Evolutionary conservation across 2,888 invertebrate genomes (phyloP).

Genomic region (Troglohyphantes excavatus): DNA sequence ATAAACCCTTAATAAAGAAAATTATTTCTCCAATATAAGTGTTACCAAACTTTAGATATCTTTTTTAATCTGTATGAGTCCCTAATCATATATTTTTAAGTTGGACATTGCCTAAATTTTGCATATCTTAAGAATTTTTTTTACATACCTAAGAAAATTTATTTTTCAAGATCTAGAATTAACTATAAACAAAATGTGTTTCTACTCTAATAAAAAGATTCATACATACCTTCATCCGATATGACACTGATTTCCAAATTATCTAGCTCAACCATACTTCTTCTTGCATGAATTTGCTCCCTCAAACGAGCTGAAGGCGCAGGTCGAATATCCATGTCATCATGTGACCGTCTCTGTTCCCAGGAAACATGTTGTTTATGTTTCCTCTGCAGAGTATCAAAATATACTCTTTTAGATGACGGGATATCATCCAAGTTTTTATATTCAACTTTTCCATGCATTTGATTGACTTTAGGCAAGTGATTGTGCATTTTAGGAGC

Average conservation of each 20-base stretch:
- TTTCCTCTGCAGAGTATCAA: constrained; percentile 75
- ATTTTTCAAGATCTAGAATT: too few relatives aligned
- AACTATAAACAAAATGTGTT: too few relatives aligned
- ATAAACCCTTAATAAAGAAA: too few relatives aligned
- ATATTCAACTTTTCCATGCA: constrained; percentile 17
- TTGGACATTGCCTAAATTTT: too few relatives aligned
- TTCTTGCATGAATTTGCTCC: constrained; percentile 74
- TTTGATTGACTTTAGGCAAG: background rate
- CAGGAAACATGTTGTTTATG: constrained; percentile 73
- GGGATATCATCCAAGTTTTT: constrained; percentile 31
- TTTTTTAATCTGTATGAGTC: background rate
- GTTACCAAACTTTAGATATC: too few relatives aligned
- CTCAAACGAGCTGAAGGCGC: constrained; percentile 70
- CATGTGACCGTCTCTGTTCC: constrained; percentile 75
- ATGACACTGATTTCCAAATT: constrained; percentile 75
- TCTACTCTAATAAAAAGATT: too few relatives aligned
- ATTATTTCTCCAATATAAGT: too few relatives aligned
- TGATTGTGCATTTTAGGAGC: constrained; percentile 12
- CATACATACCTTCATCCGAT: constrained; percentile 68
- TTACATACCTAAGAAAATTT: too few relatives aligned
- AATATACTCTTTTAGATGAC: constrained; percentile 60
- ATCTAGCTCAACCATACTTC: constrained; percentile 78
- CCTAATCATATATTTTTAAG: background rate
- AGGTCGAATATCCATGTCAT: constrained; percentile 79
- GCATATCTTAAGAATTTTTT: too few relatives aligned